phyloP scores from a whole-genome alignment of 1,140 invertebrate species.

The Tyrophagus putrescentiae region DNA sequence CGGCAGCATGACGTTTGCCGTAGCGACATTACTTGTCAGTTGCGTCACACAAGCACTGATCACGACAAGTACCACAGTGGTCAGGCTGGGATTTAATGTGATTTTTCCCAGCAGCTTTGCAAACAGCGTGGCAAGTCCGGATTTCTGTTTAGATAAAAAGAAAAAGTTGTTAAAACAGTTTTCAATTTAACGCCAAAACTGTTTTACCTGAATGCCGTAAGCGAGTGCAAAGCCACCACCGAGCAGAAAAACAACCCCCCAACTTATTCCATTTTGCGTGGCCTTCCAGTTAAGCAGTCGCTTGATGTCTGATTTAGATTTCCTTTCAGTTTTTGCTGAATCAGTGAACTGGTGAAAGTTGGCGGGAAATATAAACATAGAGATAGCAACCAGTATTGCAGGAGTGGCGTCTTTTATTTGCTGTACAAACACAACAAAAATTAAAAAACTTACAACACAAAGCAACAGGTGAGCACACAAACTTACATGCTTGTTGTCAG shows the following conservation, averaged over 20 bases:
- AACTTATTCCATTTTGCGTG: conserved; percentile 36
- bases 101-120: conserved; percentile 41
- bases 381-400: conserved; percentile 57
- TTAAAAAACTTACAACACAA: background rate
- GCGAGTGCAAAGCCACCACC: conserved; percentile 78
- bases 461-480: background rate
- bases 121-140: conserved; percentile 56
- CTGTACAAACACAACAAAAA: background rate
- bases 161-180: too few species aligned
- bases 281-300: conserved; percentile 34
- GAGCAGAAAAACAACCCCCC: conserved; percentile 39
- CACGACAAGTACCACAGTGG: conserved; percentile 33
- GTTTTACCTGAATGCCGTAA: conserved; percentile 57
- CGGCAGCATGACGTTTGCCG: conserved; percentile 65
- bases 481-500: background rate
- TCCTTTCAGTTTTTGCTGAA: background rate
- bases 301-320: background rate
- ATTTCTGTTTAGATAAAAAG: too few species aligned
- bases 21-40: conserved; percentile 68
- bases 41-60: conserved; percentile 48
- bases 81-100: conserved; percentile 30
- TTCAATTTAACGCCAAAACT: too few species aligned
- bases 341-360: conserved; percentile 37
- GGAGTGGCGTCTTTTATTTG: conserved; percentile 54
- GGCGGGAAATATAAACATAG: conserved; percentile 63